Percentiles rank a stretch among this genome's conserved stretches.
Evolutionary conservation across 2,113 vertebrate species (phyloP).

Genomic region (Crypturellus undulatus): DNA sequence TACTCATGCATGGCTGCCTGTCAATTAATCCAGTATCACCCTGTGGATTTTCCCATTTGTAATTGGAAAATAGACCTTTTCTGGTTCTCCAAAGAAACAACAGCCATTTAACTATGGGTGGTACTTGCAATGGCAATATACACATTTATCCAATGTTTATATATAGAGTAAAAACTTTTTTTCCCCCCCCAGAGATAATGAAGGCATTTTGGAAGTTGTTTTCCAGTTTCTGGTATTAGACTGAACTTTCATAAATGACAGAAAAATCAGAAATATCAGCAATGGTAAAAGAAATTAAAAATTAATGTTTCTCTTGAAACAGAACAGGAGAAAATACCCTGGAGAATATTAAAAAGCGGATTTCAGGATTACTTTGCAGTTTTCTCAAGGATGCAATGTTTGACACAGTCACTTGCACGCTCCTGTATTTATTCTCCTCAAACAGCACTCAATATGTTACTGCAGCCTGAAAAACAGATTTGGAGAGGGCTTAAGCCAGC

Average conservation of each 20-base stretch:
- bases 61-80: slow-evolving; percentile 56
- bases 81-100: slow-evolving; percentile 33
- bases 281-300: not conserved
- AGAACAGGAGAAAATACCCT: not conserved
- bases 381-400: not conserved
- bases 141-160: slow-evolving; percentile 1
- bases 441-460: not conserved
- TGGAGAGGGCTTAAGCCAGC: not conserved
- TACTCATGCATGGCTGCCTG: slow-evolving; percentile 44
- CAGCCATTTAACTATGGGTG: slow-evolving; percentile 73
- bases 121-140: slow-evolving; percentile 26
- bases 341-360: not conserved
- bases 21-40: slow-evolving; percentile 49
- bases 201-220: slow-evolving; percentile 32
- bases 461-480: not conserved
- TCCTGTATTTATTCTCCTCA: not conserved
- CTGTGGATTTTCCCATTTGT: slow-evolving; percentile 52
- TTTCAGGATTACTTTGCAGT: not conserved
- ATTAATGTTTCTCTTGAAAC: not conserved
- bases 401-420: not conserved
- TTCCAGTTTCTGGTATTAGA: not conserved
- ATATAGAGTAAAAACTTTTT: not conserved
- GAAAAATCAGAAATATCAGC: not conserved
- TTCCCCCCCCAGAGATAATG: slow-evolving; percentile 13
- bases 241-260: slow-evolving; percentile 2